These are phyloP conservation scores for Agriopis marginaria DNA, from an alignment of 2,888 invertebrate genomes.

Conservation along the genomic window DNA sequence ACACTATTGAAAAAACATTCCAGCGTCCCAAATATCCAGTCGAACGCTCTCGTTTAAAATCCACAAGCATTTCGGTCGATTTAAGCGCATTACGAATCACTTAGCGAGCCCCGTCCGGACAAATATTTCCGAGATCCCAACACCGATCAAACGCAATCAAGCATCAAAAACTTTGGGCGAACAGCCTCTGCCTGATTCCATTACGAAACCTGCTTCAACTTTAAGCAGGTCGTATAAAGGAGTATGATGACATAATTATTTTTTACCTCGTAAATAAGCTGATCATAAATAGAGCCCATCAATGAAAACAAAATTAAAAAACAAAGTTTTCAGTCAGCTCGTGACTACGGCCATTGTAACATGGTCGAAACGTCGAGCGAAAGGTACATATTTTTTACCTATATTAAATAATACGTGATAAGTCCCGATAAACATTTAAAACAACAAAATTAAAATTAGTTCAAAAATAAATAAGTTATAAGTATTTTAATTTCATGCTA, in stretches of 20 bases:
- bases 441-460: too few relatives aligned
- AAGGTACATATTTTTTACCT: too few relatives aligned
- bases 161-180: slow-evolving; percentile 28
- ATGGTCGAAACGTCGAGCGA: too few relatives aligned
- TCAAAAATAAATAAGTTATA: too few relatives aligned
- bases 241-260: background rate
- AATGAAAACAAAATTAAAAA: too few relatives aligned
- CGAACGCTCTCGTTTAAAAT: slow-evolving; percentile 41
- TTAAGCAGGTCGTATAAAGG: slow-evolving; percentile 10
- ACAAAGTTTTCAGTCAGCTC: too few relatives aligned
- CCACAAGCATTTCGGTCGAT: slow-evolving; percentile 45
- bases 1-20: slow-evolving; percentile 12
- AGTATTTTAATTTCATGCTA: too few relatives aligned
- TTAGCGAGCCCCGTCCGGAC: slow-evolving; percentile 40
- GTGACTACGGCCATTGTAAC: too few relatives aligned
- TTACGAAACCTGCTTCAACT: slow-evolving; percentile 27
- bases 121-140: slow-evolving; percentile 32
- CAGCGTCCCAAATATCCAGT: slow-evolving; percentile 30
- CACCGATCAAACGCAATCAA: slow-evolving; percentile 37
- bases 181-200: slow-evolving; percentile 26
- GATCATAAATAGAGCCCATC: too few relatives aligned
- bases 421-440: too few relatives aligned
- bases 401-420: too few relatives aligned
- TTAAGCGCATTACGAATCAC: slow-evolving; percentile 49
- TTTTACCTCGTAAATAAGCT: too few relatives aligned